phyloP scores from a whole-genome alignment of 2,113 vertebrate genomes.

The Saccopteryx leptura region DNA sequence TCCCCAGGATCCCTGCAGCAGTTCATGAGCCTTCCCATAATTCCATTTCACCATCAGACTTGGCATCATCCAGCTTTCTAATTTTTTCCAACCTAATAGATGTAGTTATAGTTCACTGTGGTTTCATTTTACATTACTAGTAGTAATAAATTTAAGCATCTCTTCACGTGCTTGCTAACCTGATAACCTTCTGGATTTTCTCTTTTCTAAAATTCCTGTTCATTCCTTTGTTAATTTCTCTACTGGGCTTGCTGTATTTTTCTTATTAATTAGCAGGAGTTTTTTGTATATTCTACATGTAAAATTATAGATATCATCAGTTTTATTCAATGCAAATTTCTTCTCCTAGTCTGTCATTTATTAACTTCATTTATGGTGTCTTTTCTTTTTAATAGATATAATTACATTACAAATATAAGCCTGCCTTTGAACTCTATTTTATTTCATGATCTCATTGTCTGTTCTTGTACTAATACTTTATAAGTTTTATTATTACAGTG shows the following conservation, averaged over 20 bases:
- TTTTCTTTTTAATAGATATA: not conserved
- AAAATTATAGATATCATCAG: constrained; percentile 12
- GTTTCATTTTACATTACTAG: constrained; percentile 9
- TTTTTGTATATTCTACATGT: constrained; percentile 1
- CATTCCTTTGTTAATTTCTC: not conserved
- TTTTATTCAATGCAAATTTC: constrained; percentile 45
- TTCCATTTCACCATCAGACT: not conserved
- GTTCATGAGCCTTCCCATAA: not conserved
- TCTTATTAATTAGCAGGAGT: not conserved
- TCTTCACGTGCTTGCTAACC: not conserved
- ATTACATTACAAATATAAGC: not conserved
- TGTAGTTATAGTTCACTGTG: not conserved
- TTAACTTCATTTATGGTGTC: not conserved
- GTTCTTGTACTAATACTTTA: not conserved
- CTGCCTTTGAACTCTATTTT: not conserved
- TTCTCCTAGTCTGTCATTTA: constrained; percentile 12
- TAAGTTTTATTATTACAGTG: not conserved
- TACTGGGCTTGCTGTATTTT: not conserved
- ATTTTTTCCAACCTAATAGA: not conserved
- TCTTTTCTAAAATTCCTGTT: constrained; percentile 17
- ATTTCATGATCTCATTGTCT: constrained; percentile 8
- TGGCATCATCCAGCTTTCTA: not conserved
- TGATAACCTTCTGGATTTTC: not conserved
- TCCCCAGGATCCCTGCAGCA: not conserved
- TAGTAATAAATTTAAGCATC: not conserved